Base-by-base conservation (phyloP, 2,797 vertebrate genomes). In the Leucoraja ocellata region DNA sequence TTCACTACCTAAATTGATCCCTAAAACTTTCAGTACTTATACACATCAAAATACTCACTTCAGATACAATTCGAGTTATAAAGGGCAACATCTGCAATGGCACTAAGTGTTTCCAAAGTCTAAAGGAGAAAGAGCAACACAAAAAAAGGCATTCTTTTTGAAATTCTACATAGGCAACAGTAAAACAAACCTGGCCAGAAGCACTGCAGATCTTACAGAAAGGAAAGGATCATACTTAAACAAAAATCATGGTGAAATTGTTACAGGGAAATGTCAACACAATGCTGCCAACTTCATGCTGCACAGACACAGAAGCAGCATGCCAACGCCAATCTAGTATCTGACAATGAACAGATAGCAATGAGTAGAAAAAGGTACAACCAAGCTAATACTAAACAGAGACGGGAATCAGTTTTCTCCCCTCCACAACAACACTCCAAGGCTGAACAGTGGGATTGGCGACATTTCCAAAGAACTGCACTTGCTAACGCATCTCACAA, bases 271-370 rank as follows among this genome's bases (percentile, higher is more conserved):
- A 61, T 84, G 81, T 84, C 81, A 84, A 61, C 81, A 84, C 54
- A 84, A n/a, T 61, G 81, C 54, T 84, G 54, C 54, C 81, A 84
- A n/a, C 54, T 84, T 84, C 81, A 61, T 14, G 23, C 25, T 84
- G 25, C 81, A 61, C 81, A 84, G 81, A 84, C 54, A 84, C 54
- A 28, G 54, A 61, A 25, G 54, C 81, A 84, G 25, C 81, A 84
- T 84, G 58, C 81, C 81, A 84, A 61, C 25, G 81, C 54, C 54
- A 61, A 61, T 61, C 8, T 3, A 61, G 81, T 23, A 58, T 58
- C 81, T 84, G 81, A 84, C 81, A 84, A 84, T 84, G 28, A 84
- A 61, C 54, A 84, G 81, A 61, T 28, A 84, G 81, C 81, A 84
- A 7, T 1, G 4, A 84, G 81, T 84, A 61, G 81, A 84, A 84